phyloP scores from a whole-genome alignment of 2,888 invertebrate species.

The Diaperis boleti region DNA sequence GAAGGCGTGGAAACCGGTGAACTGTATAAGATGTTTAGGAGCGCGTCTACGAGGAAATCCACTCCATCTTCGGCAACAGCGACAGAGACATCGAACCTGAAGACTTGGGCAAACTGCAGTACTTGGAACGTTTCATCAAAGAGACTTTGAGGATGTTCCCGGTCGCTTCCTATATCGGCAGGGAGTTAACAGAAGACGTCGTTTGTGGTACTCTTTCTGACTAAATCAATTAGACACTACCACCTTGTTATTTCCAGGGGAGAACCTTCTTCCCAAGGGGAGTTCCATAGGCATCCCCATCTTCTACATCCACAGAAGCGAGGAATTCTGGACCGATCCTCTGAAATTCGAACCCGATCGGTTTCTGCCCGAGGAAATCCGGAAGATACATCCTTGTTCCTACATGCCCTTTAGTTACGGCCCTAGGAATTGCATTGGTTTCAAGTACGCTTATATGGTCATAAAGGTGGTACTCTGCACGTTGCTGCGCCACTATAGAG shows the following conservation, averaged over 20 bases:
- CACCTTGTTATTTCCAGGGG: conserved; percentile 3
- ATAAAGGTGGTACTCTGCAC: conserved; percentile 11
- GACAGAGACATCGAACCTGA: neutral
- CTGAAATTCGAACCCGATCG: neutral
- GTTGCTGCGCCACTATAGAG: neutral
- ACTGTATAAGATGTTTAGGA: neutral
- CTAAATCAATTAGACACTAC: too few relatives aligned
- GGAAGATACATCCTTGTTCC: neutral
- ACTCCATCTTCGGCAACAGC: conserved; percentile 6
- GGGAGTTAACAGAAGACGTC: conserved; percentile 1
- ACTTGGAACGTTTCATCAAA: conserved; percentile 17
- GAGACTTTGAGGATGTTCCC: conserved; percentile 12
- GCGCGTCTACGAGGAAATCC: neutral
- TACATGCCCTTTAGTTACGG: neutral
- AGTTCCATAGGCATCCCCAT: conserved; percentile 15
- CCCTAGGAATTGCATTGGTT: neutral
- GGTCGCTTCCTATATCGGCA: neutral
- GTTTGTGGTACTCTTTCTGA: too few relatives aligned
- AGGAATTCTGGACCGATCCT: neutral
- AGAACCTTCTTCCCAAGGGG: neutral
- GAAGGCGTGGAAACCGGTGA: neutral
- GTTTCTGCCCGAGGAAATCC: neutral
- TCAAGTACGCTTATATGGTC: conserved; percentile 4
- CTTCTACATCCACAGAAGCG: conserved; percentile 11
- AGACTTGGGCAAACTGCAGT: conserved; percentile 2